Base-by-base conservation (phyloP, 2,113 vertebrate genomes). In the Platichthys flesus region DNA sequence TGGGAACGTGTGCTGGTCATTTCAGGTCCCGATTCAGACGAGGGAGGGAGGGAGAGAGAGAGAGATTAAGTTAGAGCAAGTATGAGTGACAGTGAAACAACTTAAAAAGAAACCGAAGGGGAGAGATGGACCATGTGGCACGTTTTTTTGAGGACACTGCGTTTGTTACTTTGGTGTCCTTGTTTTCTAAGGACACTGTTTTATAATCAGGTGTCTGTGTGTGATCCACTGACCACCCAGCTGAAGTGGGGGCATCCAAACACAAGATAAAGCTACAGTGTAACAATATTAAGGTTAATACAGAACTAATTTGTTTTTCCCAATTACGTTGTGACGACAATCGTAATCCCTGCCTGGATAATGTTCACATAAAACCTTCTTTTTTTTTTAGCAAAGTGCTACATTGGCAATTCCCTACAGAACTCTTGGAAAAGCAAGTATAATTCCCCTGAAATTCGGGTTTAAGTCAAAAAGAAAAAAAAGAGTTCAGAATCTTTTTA, bases 1-100 rank as follows among this genome's bases (percentile, higher is more conserved):
- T 67, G 76, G 61, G 80, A 81, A 86, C 69, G 75, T 90, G 79
- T 85, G 79, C 80, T 84, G 85, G 78, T 81, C 83, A 87, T 81
- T 88, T 80, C 75, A 88, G 84, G 84, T 78, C 79, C 58, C 8
- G 35, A 65, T 57, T 76, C 60, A 70, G 68, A 76, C 4, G 12
- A 59, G 73, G 9, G 52, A 28, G 24, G 45, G 51, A 67, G 31
- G 28, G 35, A 35, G 51, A 67, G 31, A 24, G 35, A 40, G 28
- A 23, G 66, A 21, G 28, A 81, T 74, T 73, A 59, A 67, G 14
- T 77, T 77, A 26, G 26, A 69, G 45, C 20, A 26, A 67, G 45
- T 16, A 60, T 15, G 59, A 75, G 57, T 73, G 80, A 75, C 56
- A 60, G 31, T 60, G 21, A 60, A 54, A 55, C 60, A 51, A 16